These are phyloP conservation scores for Sciurus vulgaris DNA, from an alignment of 2,797 vertebrate species.

Conservation along the genomic window DNA sequence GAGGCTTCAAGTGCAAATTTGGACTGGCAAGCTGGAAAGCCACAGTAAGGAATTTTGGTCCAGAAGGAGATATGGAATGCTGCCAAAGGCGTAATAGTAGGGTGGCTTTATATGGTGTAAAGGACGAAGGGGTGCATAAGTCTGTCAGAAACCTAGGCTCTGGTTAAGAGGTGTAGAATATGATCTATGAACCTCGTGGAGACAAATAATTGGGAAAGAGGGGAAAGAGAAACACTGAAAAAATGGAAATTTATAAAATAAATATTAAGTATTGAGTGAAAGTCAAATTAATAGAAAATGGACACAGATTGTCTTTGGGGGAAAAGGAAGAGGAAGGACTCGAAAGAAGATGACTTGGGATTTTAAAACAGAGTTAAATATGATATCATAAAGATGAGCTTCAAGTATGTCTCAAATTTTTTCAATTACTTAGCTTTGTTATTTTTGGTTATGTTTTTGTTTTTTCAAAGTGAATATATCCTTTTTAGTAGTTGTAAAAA, in stretches of 20 bases:
- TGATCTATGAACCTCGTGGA: neutral
- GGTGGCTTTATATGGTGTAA: neutral
- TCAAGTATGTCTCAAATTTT: neutral
- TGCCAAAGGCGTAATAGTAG: neutral
- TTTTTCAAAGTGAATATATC: slow-evolving; percentile 42
- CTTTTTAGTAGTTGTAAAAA: slow-evolving; percentile 41
- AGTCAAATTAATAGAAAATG: neutral
- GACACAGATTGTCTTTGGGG: neutral
- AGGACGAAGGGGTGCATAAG: neutral
- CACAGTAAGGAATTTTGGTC: neutral
- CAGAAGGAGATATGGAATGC: neutral
- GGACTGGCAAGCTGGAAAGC: neutral
- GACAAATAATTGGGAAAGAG: neutral
- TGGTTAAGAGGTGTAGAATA: neutral
- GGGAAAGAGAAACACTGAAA: neutral
- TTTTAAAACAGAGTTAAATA: neutral
- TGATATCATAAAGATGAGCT: neutral
- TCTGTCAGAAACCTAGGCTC: neutral
- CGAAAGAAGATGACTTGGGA: neutral
- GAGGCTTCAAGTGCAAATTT: neutral
- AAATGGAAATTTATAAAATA: neutral
- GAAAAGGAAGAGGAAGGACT: neutral
- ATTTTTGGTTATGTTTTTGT: slow-evolving; percentile 49
- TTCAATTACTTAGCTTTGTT: neutral
- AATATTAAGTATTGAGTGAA: neutral